A percentile compares a stretch with the other conserved stretches of the same genome.
phyloP scores from a whole-genome alignment of 2,797 vertebrate genomes.

The Nyctalus aviator region DNA sequence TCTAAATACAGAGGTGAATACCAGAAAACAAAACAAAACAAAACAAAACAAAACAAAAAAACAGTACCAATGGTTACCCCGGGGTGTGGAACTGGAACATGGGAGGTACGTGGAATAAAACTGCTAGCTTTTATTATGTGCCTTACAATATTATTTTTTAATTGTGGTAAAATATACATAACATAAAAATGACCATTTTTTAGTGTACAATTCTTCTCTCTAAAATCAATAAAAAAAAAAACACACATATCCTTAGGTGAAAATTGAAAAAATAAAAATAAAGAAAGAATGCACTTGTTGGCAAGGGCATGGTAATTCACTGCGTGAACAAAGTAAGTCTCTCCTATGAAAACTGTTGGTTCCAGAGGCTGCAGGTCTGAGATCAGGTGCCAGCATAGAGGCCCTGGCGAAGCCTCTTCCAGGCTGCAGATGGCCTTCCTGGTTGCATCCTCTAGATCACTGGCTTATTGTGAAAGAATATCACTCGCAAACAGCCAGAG shows the following conservation, averaged over 20 bases:
- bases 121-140: not conserved
- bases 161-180: not conserved
- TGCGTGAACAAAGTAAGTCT: not conserved
- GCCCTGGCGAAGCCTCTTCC: not conserved
- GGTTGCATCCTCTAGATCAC: not conserved
- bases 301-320: not conserved
- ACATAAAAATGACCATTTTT: not conserved
- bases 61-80: not conserved
- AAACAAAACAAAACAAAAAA: too few species aligned
- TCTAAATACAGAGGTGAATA: not conserved
- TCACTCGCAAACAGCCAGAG: not conserved
- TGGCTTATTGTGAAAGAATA: not conserved
- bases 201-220: not conserved
- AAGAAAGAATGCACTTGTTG: not conserved
- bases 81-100: not conserved
- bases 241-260: not conserved
- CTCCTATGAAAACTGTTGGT: not conserved
- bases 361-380: not conserved
- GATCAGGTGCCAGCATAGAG: too few species aligned
- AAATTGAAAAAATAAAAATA: not conserved
- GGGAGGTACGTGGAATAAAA: not conserved
- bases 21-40: not conserved
- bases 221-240: not conserved
- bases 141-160: not conserved
- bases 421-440: not conserved